Percentiles rank a stretch among this genome's conserved stretches.
Conservation (phyloP, 2,797 vertebrate species). For the Sebastes iracundus region DNA sequence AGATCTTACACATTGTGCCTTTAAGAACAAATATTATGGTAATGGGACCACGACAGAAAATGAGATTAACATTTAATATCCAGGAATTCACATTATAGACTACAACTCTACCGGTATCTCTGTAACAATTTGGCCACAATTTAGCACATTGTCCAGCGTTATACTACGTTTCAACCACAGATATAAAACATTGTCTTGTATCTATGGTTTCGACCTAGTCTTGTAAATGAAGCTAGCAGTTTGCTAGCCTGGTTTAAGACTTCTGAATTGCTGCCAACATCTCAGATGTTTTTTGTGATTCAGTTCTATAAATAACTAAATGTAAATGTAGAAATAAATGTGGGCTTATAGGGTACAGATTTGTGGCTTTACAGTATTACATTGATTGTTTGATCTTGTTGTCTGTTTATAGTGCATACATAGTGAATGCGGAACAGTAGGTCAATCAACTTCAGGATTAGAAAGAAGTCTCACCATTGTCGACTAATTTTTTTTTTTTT, state of each 20-base stretch:
- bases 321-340: not conserved
- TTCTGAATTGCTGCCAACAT: not conserved
- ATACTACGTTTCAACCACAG: too few relatives aligned
- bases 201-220: too few relatives aligned
- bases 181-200: too few relatives aligned
- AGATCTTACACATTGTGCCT: too few relatives aligned
- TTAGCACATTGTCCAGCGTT: too few relatives aligned
- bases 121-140: too few relatives aligned
- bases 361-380: not conserved
- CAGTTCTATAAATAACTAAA: not conserved
- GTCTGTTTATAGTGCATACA: not conserved
- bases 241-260: not conserved
- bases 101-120: accelerated
- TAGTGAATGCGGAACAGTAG: not conserved
- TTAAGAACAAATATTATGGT: too few relatives aligned
- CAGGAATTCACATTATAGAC: too few relatives aligned
- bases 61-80: too few relatives aligned
- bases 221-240: not conserved
- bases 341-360: not conserved
- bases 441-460: not conserved
- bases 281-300: not conserved
- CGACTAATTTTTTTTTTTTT: too few relatives aligned
- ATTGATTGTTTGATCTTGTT: not conserved
- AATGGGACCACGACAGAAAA: too few relatives aligned
- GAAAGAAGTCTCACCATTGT: not conserved